These are phyloP conservation scores for Acrobasis consociella DNA, from an alignment of 2,888 invertebrate species.

Conservation along the genomic window DNA sequence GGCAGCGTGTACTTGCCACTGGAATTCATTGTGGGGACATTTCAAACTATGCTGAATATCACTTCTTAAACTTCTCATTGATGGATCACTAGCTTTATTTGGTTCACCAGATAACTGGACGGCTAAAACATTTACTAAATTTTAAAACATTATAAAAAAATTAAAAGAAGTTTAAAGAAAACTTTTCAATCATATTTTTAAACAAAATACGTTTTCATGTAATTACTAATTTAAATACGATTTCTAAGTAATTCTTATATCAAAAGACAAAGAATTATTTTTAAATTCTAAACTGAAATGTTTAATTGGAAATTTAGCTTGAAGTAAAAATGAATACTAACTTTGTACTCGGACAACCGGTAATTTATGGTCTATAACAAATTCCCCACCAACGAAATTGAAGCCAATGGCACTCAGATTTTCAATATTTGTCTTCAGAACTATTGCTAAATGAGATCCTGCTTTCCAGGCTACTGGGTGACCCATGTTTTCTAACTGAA, in stretches of 20 bases:
- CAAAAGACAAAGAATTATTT: too few species aligned
- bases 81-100: conserved; percentile 69
- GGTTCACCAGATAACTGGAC: conserved; percentile 73
- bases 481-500: conserved; percentile 90
- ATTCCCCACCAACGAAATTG: conserved; percentile 87
- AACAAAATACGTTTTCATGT: too few species aligned
- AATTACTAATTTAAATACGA: too few species aligned
- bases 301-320: too few species aligned
- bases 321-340: conserved; percentile 65
- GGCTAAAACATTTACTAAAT: conserved; percentile 49
- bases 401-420: conserved; percentile 88
- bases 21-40: conserved; percentile 51
- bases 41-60: conserved; percentile 68
- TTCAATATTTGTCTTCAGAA: conserved; percentile 90
- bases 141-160: neutral
- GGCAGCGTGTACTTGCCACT: conserved; percentile 72
- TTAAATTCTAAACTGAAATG: too few species aligned
- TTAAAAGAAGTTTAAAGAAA: too few species aligned
- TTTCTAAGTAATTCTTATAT: too few species aligned
- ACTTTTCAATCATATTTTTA: too few species aligned
- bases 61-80: conserved; percentile 73
- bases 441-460: conserved; percentile 87
- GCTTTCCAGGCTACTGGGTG: conserved; percentile 91
- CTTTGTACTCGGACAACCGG: conserved; percentile 90
- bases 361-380: conserved; percentile 90